Evolutionary conservation across 1,140 invertebrate species (phyloP), one percentile per base, ranked within the genome.

Genomic region (Nixonia krombeini): DNA sequence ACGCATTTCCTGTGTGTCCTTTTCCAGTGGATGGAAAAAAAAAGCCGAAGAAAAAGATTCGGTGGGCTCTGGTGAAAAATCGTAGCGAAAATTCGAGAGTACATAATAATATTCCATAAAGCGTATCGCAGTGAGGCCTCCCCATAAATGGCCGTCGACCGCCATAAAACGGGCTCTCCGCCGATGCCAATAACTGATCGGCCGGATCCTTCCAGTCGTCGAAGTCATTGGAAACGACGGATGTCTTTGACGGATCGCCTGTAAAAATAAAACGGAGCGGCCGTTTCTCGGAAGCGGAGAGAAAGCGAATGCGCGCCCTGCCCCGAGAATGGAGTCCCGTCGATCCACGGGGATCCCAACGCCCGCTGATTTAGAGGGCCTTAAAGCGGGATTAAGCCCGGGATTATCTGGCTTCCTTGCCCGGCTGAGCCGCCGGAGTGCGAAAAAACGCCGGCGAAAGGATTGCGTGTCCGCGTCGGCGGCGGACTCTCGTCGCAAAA

Each of bases 241-340:
- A 71, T 70, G 56, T 75, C 68, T 73, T 73, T 75, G 73, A 75
- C 74, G 71, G 70, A 63, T 65, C 55, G 68, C 64, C 73, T 72
- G 70, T 75, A 75, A 75, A 75, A 70, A 64, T 63, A 75, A 75
- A 70, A 64, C 53, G 47, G 12, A 61, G 47, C 44, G 13, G 15
- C 13, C 47, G 21, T 17, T 73, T 73, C 73, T 71, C 38, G 47
- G 71, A 73, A 75, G 38, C 13, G 31, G 71, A 41, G 71, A 41
- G 70, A 75, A 75, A 73, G 68, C 70, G 58, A 75, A 75, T 65
- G 72, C 64, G 29, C 55, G 57, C 9, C 55, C 31, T 25, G 17
- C 63, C 42, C 45, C 23, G 49, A n/a, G n/a, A n/a, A n/a, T 47
- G 42, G 17, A 41, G 38, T 33, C 10, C 9, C 21, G 8, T 12